Evolutionary conservation across 1,140 invertebrate genomes (phyloP), one percentile per base, ranked within the genome.

Genomic region (Drosophila subobscura): DNA sequence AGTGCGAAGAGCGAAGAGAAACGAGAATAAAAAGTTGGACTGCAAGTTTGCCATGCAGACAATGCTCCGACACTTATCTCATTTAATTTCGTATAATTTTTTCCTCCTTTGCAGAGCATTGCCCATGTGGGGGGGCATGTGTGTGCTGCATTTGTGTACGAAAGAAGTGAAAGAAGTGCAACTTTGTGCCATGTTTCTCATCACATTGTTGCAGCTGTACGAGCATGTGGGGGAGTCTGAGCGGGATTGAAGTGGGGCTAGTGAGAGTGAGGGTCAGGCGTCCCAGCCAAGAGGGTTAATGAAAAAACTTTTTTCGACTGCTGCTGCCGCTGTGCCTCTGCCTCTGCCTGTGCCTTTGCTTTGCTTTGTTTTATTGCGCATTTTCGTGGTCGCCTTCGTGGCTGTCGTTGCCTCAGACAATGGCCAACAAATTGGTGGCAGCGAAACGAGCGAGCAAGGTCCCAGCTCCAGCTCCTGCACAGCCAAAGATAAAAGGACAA

Each of bases 61-160:
- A 73, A 72, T 73, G 68, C 67, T 54, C 67, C 71, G 52, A 70
- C 57, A 63, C 78, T 80, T 80, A 80, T 80, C 78, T 72, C 72
- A 61, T 73, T 65, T 74, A 70, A 68, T 64, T 81, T 72, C 63
- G 63, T 67, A 60, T 78, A 70, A 79, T 70, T 79, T 79, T 67
- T 66, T 66, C 22, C 49, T 66, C n/a, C 29, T 46, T 3, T 23
- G 58, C 16, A 45, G 3, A 41, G 44, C 40, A 8, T n/a, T 33
- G 20, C 10, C 3, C 33, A 37, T 37, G 29, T 33, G n/a, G n/a
- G n/a, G 8, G 29, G 29, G 8, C 41, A 45, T 68, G 67, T 55
- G 72, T 76, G 75, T 71, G 67, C 27, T 58, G 71, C 55, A 59
- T 63, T 67, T 67, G 50, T 54, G 25, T 40, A 14, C 37, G 27